Evolutionary conservation across 2,888 invertebrate species (phyloP).

Genomic region (Ochlodes sylvanus): DNA sequence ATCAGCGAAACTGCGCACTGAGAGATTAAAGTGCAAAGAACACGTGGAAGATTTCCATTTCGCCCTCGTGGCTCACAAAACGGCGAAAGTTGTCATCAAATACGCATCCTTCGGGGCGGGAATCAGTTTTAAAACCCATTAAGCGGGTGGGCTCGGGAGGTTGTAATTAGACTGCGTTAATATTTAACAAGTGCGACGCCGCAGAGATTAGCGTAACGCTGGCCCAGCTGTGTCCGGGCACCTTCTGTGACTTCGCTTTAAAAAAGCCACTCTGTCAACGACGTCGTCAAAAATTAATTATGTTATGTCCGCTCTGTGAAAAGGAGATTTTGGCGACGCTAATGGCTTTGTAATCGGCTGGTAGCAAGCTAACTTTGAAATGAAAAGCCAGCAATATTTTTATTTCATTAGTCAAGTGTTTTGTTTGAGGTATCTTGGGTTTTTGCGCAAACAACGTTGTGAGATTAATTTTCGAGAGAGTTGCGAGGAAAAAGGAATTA

Average conservation of each 20-base stretch:
- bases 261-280: constrained; percentile 75
- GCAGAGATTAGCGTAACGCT: constrained; percentile 74
- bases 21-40: constrained; percentile 51
- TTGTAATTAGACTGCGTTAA: constrained; percentile 84
- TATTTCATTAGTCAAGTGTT: constrained; percentile 54
- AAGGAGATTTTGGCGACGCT: constrained; percentile 54
- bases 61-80: constrained; percentile 59
- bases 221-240: constrained; percentile 74
- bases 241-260: constrained; percentile 70
- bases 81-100: constrained; percentile 82
- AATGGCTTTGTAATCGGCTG: constrained; percentile 63
- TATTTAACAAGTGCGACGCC: constrained; percentile 83
- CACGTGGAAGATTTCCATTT: constrained; percentile 47
- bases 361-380: constrained; percentile 43
- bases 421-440: constrained; percentile 29
- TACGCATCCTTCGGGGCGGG: constrained; percentile 81
- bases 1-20: constrained; percentile 36
- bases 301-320: constrained; percentile 57
- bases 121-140: constrained; percentile 86
- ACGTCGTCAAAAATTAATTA: constrained; percentile 79
- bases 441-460: constrained; percentile 20
- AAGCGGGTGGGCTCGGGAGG: constrained; percentile 64
- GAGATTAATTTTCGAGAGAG: constrained; percentile 55
- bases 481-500: constrained; percentile 55
- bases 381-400: constrained; percentile 50